Percentiles rank a stretch among this genome's conserved stretches.
Evolutionary conservation across 2,113 vertebrate species (phyloP).

Genomic region (Bettongia penicillata): DNA sequence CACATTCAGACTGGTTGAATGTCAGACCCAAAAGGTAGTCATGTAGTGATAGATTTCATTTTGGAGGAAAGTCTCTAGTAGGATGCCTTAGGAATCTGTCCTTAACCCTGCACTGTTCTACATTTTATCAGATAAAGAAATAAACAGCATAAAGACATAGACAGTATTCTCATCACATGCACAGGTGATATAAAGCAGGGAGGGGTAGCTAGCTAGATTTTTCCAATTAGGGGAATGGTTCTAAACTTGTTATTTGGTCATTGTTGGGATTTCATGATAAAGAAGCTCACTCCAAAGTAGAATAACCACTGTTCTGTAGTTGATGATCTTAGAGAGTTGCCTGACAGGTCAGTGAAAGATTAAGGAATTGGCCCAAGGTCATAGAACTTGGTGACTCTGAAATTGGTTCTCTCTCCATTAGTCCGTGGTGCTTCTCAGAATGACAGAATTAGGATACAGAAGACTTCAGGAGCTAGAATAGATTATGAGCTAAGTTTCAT

Average conservation of each 20-base stretch:
- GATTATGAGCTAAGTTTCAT: not conserved
- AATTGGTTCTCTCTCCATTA: not conserved
- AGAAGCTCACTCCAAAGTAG: not conserved
- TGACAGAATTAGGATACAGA: not conserved
- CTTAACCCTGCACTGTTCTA: not conserved
- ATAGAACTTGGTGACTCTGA: not conserved
- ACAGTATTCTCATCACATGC: not conserved
- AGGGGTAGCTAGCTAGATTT: not conserved
- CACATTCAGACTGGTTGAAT: not conserved
- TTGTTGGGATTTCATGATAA: not conserved
- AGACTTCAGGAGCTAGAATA: not conserved
- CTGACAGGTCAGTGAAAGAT: not conserved
- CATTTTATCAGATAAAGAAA: not conserved
- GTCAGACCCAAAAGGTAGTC: not conserved
- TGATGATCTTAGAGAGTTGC: not conserved
- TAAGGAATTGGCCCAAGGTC: not conserved
- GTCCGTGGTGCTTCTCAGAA: not conserved
- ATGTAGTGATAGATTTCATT: not conserved
- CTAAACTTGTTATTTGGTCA: not conserved
- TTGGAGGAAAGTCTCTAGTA: not conserved
- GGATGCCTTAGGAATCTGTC: not conserved
- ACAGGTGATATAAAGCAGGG: not conserved
- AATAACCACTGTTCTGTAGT: not conserved
- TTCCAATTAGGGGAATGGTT: not conserved
- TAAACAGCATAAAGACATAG: not conserved